Evolutionary conservation across 2,113 vertebrate species (phyloP), one percentile per base, ranked within the genome.

Genomic region (Halichoerus grypus): DNA sequence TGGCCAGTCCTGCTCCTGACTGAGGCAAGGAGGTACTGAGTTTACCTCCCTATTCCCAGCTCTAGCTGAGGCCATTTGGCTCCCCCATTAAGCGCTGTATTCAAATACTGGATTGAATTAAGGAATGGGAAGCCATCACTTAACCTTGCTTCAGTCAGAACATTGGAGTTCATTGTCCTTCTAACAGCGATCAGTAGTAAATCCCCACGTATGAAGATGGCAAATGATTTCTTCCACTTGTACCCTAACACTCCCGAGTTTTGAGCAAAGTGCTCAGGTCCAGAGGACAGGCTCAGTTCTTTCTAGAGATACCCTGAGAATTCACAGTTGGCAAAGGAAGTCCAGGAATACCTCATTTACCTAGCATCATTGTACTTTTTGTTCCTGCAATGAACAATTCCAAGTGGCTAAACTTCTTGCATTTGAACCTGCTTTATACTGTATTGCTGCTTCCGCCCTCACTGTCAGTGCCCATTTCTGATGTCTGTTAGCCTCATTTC

Each of bases 321-420:
- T 72, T 91, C 71, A 91, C 8, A 55, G 22, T 71, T 97, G 77
- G 24, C 77, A 94, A 74, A 91, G 49, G 36, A 84, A 84, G 5
- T 95, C 36, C 24, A 84, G 55, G 33, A 88, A 59, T 4, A 81
- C 19, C 26, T 85, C 53, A 55, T 81, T 51, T 53, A 42, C 42
- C 71, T 81, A 71, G 72, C 19, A 80, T 59, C 24, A 2, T 72
- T 33, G 26, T 7, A n/a, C 15, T 55, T 69, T 84, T 55, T 71
- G 69, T 21, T 59, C n/a, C 39, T 67, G 21, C 5, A 84, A 39
- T 92, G 71, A 85, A n/a, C 53, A 53, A 13, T 36, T 26, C 10
- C 33, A 80, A 72, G 49, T 59, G 88, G 69, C 55, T 59, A 61
- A 74, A 84, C 5, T 12, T 88, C n/a, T 72, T 92, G n/a, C 55